Evolutionary conservation across 2,797 vertebrate genomes (phyloP).

Genomic region (Graptemys geographica): DNA sequence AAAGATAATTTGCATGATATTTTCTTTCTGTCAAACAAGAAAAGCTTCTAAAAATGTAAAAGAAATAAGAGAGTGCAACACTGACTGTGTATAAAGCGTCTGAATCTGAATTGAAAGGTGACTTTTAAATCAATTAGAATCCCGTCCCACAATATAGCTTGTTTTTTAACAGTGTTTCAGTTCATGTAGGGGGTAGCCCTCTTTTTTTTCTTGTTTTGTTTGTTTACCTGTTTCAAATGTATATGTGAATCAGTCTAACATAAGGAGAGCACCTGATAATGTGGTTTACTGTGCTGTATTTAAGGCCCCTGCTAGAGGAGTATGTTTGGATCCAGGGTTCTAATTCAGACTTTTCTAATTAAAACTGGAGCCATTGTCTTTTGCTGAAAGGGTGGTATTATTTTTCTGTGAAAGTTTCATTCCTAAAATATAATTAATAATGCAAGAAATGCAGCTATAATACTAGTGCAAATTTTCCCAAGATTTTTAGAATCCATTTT

Average conservation of each 20-base stretch:
- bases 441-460: neutral
- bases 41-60: slow-evolving; percentile 53
- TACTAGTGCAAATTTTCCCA: neutral
- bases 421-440: neutral
- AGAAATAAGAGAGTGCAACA: neutral
- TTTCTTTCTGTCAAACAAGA: slow-evolving; percentile 52
- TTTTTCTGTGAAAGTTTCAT: neutral
- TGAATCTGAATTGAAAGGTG: neutral
- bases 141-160: neutral
- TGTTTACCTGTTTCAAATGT: neutral
- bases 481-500: neutral
- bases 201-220: neutral
- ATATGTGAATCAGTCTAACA: neutral
- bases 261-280: neutral
- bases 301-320: neutral
- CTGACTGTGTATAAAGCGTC: slow-evolving; percentile 8
- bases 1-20: slow-evolving; percentile 63
- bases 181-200: neutral
- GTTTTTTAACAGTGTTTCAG: neutral
- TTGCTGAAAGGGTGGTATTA: neutral
- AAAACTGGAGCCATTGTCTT: neutral
- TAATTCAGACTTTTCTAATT: neutral
- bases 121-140: slow-evolving; percentile 36
- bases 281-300: neutral
- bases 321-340: neutral